Percentiles rank a stretch among this genome's conserved stretches.
These are phyloP conservation scores for Drosophila takahashii DNA, from an alignment of 1,140 invertebrate species.

Conservation along the genomic window DNA sequence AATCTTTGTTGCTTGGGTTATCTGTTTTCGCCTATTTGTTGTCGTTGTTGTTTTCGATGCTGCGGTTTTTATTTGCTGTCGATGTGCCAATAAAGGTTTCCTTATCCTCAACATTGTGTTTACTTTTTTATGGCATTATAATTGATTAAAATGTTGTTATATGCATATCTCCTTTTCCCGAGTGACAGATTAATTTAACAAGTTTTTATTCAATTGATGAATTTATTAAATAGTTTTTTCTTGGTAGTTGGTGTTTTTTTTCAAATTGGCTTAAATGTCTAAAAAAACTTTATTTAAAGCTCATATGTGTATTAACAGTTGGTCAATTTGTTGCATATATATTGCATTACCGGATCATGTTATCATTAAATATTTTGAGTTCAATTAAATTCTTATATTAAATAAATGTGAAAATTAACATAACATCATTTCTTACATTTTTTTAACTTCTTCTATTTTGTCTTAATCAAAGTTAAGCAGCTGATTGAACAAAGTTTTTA, in stretches of 20 bases:
- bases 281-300: neutral
- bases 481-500: no score
- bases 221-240: slow-evolving; percentile 10
- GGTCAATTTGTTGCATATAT: neutral
- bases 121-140: slow-evolving; percentile 23
- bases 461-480: no score
- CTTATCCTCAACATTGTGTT: slow-evolving; percentile 45
- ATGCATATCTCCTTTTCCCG: slow-evolving; percentile 23
- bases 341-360: neutral
- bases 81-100: slow-evolving; percentile 54
- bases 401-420: no score
- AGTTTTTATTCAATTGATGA: slow-evolving; percentile 16
- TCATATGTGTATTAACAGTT: neutral
- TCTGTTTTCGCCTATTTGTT: slow-evolving; percentile 37
- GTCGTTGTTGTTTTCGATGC: slow-evolving; percentile 20
- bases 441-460: no score
- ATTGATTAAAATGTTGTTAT: slow-evolving; percentile 45
- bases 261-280: neutral
- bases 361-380: neutral
- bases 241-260: neutral
- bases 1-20: slow-evolving; percentile 47
- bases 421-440: no score
- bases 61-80: slow-evolving; percentile 49
- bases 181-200: slow-evolving; percentile 36
- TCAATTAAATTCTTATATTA: neutral